These are phyloP conservation scores for Galerucella calmariensis DNA, from an alignment of 2,888 invertebrate species.

Conservation along the genomic window DNA sequence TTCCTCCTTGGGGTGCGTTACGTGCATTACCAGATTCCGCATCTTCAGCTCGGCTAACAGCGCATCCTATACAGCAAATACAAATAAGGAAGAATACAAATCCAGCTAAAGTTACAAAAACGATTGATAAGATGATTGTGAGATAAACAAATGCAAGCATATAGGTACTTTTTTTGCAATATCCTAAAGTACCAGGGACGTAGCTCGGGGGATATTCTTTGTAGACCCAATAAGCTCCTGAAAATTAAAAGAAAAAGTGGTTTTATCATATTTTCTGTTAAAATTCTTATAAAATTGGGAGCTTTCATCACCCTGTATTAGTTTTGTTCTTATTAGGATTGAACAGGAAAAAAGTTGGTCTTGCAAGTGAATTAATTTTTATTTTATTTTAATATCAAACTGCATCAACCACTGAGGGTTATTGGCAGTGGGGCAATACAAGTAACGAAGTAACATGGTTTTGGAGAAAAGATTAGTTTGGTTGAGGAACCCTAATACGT, in stretches of 20 bases:
- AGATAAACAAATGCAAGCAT: slow-evolving; percentile 56
- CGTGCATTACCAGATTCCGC: neutral
- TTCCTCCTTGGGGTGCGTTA: neutral
- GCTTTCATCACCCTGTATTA: too few relatives aligned
- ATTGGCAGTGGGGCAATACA: too few relatives aligned
- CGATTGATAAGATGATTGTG: slow-evolving; percentile 46
- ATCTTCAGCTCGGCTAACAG: neutral
- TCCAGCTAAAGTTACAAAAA: slow-evolving; percentile 45
- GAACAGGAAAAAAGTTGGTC: too few relatives aligned
- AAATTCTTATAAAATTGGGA: too few relatives aligned
- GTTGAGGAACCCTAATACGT: too few relatives aligned
- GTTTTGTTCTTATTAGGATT: too few relatives aligned
- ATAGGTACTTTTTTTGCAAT: slow-evolving; percentile 59
- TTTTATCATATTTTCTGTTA: neutral
- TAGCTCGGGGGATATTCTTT: slow-evolving; percentile 56
- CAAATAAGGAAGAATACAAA: slow-evolving; percentile 53
- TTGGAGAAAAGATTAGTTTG: too few relatives aligned
- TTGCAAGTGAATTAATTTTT: too few relatives aligned
- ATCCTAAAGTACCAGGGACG: slow-evolving; percentile 45
- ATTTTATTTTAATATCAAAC: too few relatives aligned
- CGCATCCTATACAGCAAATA: slow-evolving; percentile 44
- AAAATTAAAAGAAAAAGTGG: slow-evolving; percentile 46
- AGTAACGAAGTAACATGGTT: too few relatives aligned
- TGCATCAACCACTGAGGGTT: too few relatives aligned
- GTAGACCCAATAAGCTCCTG: slow-evolving; percentile 58